Evolutionary conservation across 2,113 vertebrate genomes (phyloP).

Genomic region (Callionymus lyra): DNA sequence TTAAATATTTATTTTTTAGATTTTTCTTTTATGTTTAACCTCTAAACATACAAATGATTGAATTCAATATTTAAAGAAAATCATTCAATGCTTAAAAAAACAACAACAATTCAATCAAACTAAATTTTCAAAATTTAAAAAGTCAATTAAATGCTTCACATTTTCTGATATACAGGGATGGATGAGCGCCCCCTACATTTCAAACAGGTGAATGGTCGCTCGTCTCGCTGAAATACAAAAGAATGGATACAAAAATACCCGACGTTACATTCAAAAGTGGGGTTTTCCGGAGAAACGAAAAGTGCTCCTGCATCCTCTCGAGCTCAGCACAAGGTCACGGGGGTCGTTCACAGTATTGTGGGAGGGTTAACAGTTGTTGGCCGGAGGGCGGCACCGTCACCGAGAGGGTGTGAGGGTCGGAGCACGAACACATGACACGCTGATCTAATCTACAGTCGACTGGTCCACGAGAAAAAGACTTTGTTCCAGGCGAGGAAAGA

Average conservation of each 20-base stretch:
- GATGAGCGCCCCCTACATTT: too few species aligned
- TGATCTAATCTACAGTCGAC: constrained; percentile 22
- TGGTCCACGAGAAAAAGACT: constrained; percentile 15
- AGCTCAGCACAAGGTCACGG: constrained; percentile 16
- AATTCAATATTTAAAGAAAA: too few species aligned
- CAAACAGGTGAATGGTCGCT: too few species aligned
- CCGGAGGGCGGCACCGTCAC: constrained; percentile 30
- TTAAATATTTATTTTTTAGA: too few species aligned
- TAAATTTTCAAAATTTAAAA: too few species aligned
- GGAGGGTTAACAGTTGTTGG: constrained; percentile 57
- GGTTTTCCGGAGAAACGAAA: constrained; percentile 48
- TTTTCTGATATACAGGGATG: too few species aligned
- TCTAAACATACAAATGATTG: too few species aligned
- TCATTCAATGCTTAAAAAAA: too few species aligned
- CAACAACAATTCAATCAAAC: too few species aligned
- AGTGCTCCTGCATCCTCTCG: constrained; percentile 51
- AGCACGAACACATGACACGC: constrained; percentile 14
- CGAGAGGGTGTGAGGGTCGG: constrained; percentile 2
- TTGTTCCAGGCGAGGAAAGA: too few species aligned
- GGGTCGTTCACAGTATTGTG: constrained; percentile 57
- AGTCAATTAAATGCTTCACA: too few species aligned
- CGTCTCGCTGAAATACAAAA: constrained; percentile 36
- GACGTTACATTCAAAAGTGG: constrained; percentile 60
- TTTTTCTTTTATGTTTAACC: too few species aligned
- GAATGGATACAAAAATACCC: constrained; percentile 56